Base-by-base conservation (phyloP, 30 jellyfish, hydroid and myxozoan genomes). In the Chironex yamaguchii region DNA sequence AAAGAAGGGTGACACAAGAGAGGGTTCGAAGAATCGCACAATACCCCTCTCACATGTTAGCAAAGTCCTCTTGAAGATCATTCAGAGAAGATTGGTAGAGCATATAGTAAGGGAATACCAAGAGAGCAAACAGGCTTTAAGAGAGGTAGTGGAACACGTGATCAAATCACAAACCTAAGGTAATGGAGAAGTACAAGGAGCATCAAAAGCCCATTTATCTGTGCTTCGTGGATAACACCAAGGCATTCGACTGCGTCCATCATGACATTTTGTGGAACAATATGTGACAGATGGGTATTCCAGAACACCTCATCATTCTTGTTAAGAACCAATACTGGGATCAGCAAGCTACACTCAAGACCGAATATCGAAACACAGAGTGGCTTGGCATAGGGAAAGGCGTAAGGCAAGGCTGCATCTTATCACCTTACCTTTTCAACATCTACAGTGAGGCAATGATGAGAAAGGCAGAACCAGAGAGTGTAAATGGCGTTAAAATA, bases 211-310 rank as follows among this genome's bases (percentile, higher is more conserved):
- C 21, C 13, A 34, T 52, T 20, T 6, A 29, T 22, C 20, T 53
- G 0, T 29, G 30, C 13, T 77, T 77, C 62, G 52, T 53, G 23
- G 89, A 77, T 53, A 52, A 27, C 81, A 53, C 0, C 11, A 77
- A 77, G 51, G 81, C 81, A 49, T 58, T 77, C 80, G 89, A 77
- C n/a, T 21, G 80, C 14, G 81, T 77, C 50, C 34, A 34, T 23
- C 89, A 77, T 33, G 29, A 58, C 26, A 53, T 21, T 25, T 72
- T 52, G 26, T 17, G 36, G 62, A 32, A 29, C 11, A 13, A 25
- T 30, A 26, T 58, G 62, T 11, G 22, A 32, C 11, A 29, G 26
- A 28, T 29, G 27, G 79, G 79, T 49, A 23, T 75, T 3, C 87
- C 68, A 6, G 36, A 35, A 4, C 68, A 70, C 49, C 35, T 24